Base-by-base conservation (phyloP, 2,113 vertebrate species). In the Chaetorhynchus papuensis region DNA sequence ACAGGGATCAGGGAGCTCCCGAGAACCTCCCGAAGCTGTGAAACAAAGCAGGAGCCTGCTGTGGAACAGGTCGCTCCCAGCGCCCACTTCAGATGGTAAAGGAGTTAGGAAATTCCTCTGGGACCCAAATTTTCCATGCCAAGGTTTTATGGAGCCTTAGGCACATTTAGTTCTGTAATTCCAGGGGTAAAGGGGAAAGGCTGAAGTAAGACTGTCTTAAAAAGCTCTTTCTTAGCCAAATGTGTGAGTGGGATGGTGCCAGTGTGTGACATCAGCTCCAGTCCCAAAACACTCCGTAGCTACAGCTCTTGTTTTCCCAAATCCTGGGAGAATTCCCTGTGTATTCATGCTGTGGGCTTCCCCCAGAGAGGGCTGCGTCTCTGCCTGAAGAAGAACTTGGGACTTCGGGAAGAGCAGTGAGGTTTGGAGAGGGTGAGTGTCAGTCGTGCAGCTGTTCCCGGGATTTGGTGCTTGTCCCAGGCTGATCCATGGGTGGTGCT, bases 1-100 rank as follows among this genome's bases (percentile, higher is more conserved):
- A 2, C 18, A 4, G 49, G 23, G 31, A 3, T 22, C 2, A 0
- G 4, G 1, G 59, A 42, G 39, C 41, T 56, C 54, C 60, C 9
- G 3, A 44, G 53, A 63, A 2, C 21, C 16, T 23, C 31, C 10
- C 8, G 19, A 17, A 52, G 23, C 13, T 8, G 35, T 41, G 3
- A 37, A 24, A 28, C 30, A 20, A 22, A 80, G 35, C 60, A 50
- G 50, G 47, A 33, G 19, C 4, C 0, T 20, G 17, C 20, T 81
- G 37, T 5, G 16, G 16, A 28, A 9, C 28, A 14, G 22, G 4
- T 53, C 1, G 0, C 59, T 41, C 26, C 31, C 4, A 7, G 18
- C 4, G 8, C 16, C 39, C 3, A 26, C 66, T 59, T 31, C 13
- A 15, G 33, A 24, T 3, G 10, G 21, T 39, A 6, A 45, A 72